Conservation (phyloP, 2,888 invertebrate species). For the Cryptus viduatorius region DNA sequence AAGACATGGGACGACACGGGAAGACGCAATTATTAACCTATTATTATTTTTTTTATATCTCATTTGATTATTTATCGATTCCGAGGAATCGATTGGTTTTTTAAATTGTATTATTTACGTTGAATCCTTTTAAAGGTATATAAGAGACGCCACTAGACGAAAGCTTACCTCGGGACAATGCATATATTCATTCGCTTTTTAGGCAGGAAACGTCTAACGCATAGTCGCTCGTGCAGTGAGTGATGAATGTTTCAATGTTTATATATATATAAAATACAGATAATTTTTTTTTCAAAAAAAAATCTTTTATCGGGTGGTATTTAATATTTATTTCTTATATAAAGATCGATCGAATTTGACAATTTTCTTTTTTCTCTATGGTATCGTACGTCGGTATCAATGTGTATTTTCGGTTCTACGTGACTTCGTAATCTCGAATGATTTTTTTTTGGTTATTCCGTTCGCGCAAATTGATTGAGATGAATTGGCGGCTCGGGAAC, state of each 20-base stretch:
- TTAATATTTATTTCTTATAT: slow-evolving; percentile 55
- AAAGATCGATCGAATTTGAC: slow-evolving; percentile 60
- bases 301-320: slow-evolving; percentile 56
- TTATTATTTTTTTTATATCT: slow-evolving; percentile 19
- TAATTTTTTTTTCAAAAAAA: slow-evolving; percentile 41
- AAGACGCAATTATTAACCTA: not conserved
- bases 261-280: not conserved
- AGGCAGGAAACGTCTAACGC: slow-evolving; percentile 60
- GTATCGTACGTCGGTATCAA: slow-evolving; percentile 20
- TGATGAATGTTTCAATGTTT: slow-evolving; percentile 28
- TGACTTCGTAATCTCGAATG: slow-evolving; percentile 30
- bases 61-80: slow-evolving; percentile 61
- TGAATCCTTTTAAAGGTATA: slow-evolving; percentile 32
- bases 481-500: slow-evolving; percentile 25
- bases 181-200: slow-evolving; percentile 63
- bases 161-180: slow-evolving; percentile 70
- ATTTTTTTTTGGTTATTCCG: slow-evolving; percentile 2
- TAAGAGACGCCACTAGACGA: slow-evolving; percentile 57
- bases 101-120: slow-evolving; percentile 34
- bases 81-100: slow-evolving; percentile 37
- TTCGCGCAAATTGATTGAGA: slow-evolving; percentile 36
- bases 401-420: slow-evolving; percentile 15
- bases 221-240: slow-evolving; percentile 61
- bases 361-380: slow-evolving; percentile 43
- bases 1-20: slow-evolving; percentile 64